phyloP scores from a whole-genome alignment of 2,888 invertebrate genomes.

The Acrobasis consociella region DNA sequence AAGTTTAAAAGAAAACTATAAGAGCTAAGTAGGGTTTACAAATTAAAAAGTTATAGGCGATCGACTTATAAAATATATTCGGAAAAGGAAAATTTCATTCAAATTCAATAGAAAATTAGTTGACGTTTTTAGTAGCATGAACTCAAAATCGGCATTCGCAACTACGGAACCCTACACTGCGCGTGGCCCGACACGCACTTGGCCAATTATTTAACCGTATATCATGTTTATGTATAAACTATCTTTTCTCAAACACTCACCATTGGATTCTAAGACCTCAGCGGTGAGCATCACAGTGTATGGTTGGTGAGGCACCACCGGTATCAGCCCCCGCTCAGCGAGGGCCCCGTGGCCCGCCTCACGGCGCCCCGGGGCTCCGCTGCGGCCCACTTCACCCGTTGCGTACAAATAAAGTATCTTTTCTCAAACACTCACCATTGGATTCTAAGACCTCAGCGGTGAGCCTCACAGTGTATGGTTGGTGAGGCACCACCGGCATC shows the following conservation, averaged over 20 bases:
- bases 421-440: slow-evolving; percentile 90
- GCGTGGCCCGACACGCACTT: no score
- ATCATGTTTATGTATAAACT: not conserved
- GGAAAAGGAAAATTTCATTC: no score
- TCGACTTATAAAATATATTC: no score
- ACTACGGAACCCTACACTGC: no score
- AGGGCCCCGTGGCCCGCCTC: slow-evolving; percentile 98
- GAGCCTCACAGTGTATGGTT: slow-evolving; percentile 95
- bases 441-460: slow-evolving; percentile 97
- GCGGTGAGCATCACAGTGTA: slow-evolving; percentile 95
- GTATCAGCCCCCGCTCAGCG: slow-evolving; percentile 94
- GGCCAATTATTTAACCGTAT: no score
- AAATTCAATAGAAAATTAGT: no score
- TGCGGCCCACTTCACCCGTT: slow-evolving; percentile 94
- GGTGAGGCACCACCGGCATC: slow-evolving; percentile 90
- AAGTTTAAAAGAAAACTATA: no score
- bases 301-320: slow-evolving; percentile 92
- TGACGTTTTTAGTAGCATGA: no score
- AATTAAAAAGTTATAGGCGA: no score
- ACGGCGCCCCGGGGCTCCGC: slow-evolving; percentile 88
- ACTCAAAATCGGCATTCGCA: no score
- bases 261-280: slow-evolving; percentile 97
- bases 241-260: slow-evolving; percentile 68
- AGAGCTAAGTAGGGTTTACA: no score
- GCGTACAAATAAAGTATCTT: no score